Conservation (phyloP, 2,888 invertebrate species). For the Eupithecia vulgata region DNA sequence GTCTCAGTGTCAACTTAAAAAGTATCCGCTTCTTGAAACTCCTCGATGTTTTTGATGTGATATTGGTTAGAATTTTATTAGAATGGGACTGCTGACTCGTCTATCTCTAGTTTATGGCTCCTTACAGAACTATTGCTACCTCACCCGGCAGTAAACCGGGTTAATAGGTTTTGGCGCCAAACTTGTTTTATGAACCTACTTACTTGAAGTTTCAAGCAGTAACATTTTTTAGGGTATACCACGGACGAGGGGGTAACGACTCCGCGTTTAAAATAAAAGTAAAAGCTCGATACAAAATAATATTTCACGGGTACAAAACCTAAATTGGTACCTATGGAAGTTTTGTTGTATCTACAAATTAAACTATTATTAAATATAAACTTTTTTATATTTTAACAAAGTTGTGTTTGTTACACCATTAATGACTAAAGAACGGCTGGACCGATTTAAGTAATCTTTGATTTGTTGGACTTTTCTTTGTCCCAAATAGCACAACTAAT, state of each 20-base stretch:
- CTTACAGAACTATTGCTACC: slow-evolving; percentile 25
- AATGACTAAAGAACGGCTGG: no score
- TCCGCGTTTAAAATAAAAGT: not conserved
- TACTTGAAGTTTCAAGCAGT: slow-evolving; percentile 51
- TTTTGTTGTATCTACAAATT: no score
- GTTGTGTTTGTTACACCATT: no score
- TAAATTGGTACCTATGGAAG: not conserved
- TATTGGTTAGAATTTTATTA: slow-evolving; percentile 10
- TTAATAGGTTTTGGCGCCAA: slow-evolving; percentile 55
- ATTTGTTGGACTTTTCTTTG: no score
- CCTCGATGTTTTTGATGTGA: slow-evolving; percentile 10
- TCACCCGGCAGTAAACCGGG: slow-evolving; percentile 47
- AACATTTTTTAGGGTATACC: slow-evolving; percentile 48
- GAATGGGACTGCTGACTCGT: not conserved
- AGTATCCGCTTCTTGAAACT: not conserved
- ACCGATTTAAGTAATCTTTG: no score
- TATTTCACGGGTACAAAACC: not conserved
- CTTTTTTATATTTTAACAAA: no score
- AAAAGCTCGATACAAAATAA: not conserved
- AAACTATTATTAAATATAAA: no score
- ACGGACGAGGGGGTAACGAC: not conserved
- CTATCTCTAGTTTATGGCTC: slow-evolving; percentile 16
- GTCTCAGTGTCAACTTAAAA: not conserved
- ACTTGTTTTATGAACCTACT: slow-evolving; percentile 53
- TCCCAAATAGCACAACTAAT: no score